Evolutionary conservation across 2,888 invertebrate species (phyloP), one percentile per base, ranked within the genome.

Genomic region (Ditula angustiorana): DNA sequence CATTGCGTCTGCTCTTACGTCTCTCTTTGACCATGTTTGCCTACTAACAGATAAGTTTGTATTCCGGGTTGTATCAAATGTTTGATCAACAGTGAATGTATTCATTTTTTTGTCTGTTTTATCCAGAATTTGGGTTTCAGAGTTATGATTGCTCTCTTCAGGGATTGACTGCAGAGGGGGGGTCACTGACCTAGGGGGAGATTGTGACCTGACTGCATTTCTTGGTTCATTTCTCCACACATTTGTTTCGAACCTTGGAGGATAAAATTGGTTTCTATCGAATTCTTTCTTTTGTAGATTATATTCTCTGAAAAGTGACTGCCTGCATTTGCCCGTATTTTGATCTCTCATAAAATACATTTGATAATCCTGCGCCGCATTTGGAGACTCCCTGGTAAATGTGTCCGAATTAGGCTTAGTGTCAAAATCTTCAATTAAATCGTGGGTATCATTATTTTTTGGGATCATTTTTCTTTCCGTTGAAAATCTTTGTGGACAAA

Each of bases 361-460:
- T 19, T 44, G 67, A 63, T 67, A 71, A 10, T 91, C 87, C 13
- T 80, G 67, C n/a, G 82, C 80, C n/a, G 81, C 82, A 50, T 82
- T 81, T 0, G 92, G 92, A 0, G 93, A 93, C 37, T 93, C 93
- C 76, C 94, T 94, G 5, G 92, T 92, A 67, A 87, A 94, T 0
- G 94, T 94, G 70, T 94, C 93, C 1, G 91, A 89, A 74, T 88
- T 90, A 8, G 89, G 70, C 79, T 88, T 92, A 21, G 67, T 50
- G 66, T 79, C 76, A 1, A 80, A 74, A 21, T 88, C 86, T 49
- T 89, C 87, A 47, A 83, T 74, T 19, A 88, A 67, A 57, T 89
- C 88, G 52, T 89, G 85, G 5, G 85, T 85, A 49, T 90, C 89
- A 61, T 86, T 85, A 70, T 82, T 82, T 79, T 82, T 88, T 0